Conservation (phyloP, 2,888 invertebrate species). For the Monochamus alternatus region DNA sequence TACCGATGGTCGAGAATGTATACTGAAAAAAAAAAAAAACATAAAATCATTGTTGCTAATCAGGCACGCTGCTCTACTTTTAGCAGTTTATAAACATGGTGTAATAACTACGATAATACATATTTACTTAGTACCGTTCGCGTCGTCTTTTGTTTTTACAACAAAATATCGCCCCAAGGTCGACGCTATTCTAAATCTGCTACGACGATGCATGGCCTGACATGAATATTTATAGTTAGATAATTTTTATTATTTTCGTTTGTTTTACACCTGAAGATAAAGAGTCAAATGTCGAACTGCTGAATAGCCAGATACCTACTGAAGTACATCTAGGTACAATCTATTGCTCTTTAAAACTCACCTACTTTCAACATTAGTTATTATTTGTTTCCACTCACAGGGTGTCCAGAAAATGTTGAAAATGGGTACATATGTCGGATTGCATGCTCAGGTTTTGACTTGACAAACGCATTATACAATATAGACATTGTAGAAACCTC, state of each 20-base stretch:
- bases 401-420: too few relatives aligned
- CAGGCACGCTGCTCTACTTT: neutral
- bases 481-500: too few relatives aligned
- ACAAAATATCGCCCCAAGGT: slow-evolving; percentile 18
- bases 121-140: slow-evolving; percentile 15
- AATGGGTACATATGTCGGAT: too few relatives aligned
- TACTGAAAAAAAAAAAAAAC: slow-evolving; percentile 59
- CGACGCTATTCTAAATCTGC: neutral
- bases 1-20: slow-evolving; percentile 65
- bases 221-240: slow-evolving; percentile 33
- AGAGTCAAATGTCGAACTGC: neutral
- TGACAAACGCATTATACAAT: too few relatives aligned
- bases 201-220: slow-evolving; percentile 4
- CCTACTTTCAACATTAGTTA: too few relatives aligned
- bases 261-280: slow-evolving; percentile 11
- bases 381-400: too few relatives aligned
- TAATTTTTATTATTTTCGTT: slow-evolving; percentile 20
- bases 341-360: too few relatives aligned
- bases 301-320: too few relatives aligned
- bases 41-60: slow-evolving; percentile 2
- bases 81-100: slow-evolving; percentile 15
- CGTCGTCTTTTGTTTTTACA: slow-evolving; percentile 20
- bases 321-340: too few relatives aligned
- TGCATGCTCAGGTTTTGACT: too few relatives aligned
- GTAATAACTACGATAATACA: neutral